Base-by-base conservation (phyloP, 2,113 vertebrate genomes). In the Colistium nudipinnis region DNA sequence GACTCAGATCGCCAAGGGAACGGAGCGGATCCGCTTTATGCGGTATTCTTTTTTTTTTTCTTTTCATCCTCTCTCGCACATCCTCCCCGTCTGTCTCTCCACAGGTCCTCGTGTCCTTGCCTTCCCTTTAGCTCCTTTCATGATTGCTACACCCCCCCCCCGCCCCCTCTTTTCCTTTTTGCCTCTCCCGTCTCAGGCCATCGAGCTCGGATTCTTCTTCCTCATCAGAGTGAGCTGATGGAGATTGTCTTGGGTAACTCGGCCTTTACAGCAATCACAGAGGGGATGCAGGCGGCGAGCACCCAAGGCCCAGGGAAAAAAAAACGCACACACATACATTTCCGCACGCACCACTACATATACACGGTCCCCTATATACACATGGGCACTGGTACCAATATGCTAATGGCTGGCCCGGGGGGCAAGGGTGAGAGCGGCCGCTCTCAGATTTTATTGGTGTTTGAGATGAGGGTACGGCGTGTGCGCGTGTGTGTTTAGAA, bases 1-100 rank as follows among this genome's bases (percentile, higher is more conserved):
- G 76, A 87, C 60, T 84, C 87, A 78, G 62, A 80, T 87, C 81
- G 84, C 87, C 84, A 84, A 83, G 78, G 83, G 83, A 87, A 85
- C 86, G 56, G 74, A 67, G 60, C 55, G 33, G 60, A 81, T 62
- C 63, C 74, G 38, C 56, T 82, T 65, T 47, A 35, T 57, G 28
- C 44, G 14, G 48, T 71, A n/a, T n/a, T n/a, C n/a, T n/a, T n/a
- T n/a, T n/a, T n/a, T n/a, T n/a, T n/a, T n/a, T n/a, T n/a, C n/a
- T 62, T 74, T 38, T 76, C 27, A 12, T 62, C 59, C 74, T 52
- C 52, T 64, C 39, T 25, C 43, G 20, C 12, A 20, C 17, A 35
- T 30, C 20, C 41, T 48, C 22, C 45, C 30, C 62, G 55, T 2
- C 20, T 51, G 57, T 71, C 39, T 43, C 71, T 71, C 22, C 43